Evolutionary conservation across 2,888 invertebrate species (phyloP), one percentile per base, ranked within the genome.

Genomic region (Saturnia japonica): DNA sequence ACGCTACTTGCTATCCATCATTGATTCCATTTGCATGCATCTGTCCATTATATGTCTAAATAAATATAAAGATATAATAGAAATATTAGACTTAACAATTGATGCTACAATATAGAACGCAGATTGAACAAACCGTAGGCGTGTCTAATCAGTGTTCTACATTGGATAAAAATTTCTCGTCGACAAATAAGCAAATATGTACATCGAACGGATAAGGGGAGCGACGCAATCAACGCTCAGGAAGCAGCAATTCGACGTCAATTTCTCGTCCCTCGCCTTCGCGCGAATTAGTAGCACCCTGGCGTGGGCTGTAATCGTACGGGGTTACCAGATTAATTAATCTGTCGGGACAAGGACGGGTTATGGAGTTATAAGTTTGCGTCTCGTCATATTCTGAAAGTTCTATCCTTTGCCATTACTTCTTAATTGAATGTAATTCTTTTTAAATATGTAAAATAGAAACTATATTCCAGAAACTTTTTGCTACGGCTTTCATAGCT

Each of bases 161-260:
- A 57, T 54, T 66, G 45, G 62, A 66, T 74, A 78, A 79, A 81
- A 82, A 80, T 77, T 77, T 80, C 83, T 79, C 82, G 85, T 85
- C 76, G 73, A 74, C 79, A 77, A 80, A 81, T 79, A 85, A 82
- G 82, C 83, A 82, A 81, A 80, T 81, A n/a, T n/a, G n/a, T n/a
- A 79, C 75, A 75, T 69, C 71, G 75, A 75, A 75, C 85, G 89
- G 89, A 88, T 85, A 81, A 78, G 78, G 84, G 85, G 82, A 80
- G 81, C 80, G 82, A 78, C 74, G 86, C 88, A 88, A 89, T 90
- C 88, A 88, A 79, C 75, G 81, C 77, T 80, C 87, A 84, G 90
- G 90, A 91, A 89, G 82, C 84, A 82, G 81, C 87, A 85, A 88
- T 91, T 91, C 86, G 85, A 79, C 81, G 81, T 83, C 86, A 85